phyloP scores from a whole-genome alignment of 2,113 vertebrate species.

The Ciconia maguari region DNA sequence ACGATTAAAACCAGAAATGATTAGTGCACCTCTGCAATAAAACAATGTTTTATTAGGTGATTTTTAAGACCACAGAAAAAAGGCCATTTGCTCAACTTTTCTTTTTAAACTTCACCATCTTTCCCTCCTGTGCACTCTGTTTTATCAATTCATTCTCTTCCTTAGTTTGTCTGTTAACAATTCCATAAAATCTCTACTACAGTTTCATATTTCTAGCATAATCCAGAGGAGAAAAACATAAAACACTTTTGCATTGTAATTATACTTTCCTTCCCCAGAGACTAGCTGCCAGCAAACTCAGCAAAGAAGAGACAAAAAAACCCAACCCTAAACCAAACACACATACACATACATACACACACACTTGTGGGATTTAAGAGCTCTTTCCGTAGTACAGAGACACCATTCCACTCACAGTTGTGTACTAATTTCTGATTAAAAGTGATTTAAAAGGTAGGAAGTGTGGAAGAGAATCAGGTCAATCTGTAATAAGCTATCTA shows the following conservation, averaged over 20 bases:
- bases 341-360: neutral
- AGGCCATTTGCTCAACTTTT: neutral
- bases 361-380: neutral
- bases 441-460: neutral
- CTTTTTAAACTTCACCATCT: neutral
- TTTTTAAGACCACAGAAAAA: neutral
- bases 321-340: neutral
- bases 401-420: neutral
- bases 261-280: neutral
- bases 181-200: neutral
- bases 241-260: neutral
- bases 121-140: neutral
- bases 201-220: neutral
- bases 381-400: neutral
- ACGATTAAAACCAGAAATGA: neutral
- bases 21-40: constrained; percentile 5
- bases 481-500: neutral
- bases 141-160: neutral
- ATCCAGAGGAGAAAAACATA: constrained; percentile 8
- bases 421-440: neutral
- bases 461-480: neutral
- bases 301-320: neutral
- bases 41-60: neutral
- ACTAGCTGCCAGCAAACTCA: neutral
- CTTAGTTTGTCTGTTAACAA: neutral